phyloP scores from a whole-genome alignment of 2,888 invertebrate genomes.

The Pycnomerus fuliginosus region DNA sequence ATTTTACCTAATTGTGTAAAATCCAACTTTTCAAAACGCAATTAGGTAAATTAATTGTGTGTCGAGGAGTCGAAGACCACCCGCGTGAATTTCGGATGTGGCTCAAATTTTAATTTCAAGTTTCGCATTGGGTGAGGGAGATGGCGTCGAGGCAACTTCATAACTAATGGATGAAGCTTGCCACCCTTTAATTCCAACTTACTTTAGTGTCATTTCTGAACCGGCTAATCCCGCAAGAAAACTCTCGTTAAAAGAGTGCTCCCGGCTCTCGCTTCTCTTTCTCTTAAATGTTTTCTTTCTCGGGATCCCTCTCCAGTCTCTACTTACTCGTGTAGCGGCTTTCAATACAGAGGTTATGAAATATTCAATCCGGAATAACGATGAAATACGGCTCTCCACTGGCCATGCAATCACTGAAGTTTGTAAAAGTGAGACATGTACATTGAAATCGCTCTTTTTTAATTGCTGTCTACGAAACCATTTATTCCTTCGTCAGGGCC shows the following conservation, averaged over 20 bases:
- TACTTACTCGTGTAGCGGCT: slow-evolving; percentile 15
- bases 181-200: slow-evolving; percentile 25
- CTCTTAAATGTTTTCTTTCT: slow-evolving; percentile 16
- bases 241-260: slow-evolving; percentile 25
- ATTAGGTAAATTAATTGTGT: too few species aligned
- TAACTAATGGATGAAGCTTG: slow-evolving; percentile 34
- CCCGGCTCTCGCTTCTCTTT: slow-evolving; percentile 15
- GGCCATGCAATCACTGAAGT: too few species aligned
- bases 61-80: not conserved
- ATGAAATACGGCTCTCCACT: too few species aligned
- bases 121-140: slow-evolving; percentile 8
- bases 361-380: slow-evolving; percentile 12
- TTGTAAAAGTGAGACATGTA: too few species aligned
- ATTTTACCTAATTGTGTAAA: too few species aligned
- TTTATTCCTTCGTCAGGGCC: too few species aligned
- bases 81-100: not conserved
- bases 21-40: too few species aligned
- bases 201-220: slow-evolving; percentile 24
- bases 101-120: not conserved
- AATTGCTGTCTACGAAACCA: too few species aligned
- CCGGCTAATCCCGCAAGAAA: slow-evolving; percentile 25
- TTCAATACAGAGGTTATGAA: slow-evolving; percentile 10
- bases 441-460: too few species aligned
- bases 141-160: slow-evolving; percentile 28
- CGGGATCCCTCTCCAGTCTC: slow-evolving; percentile 9